A percentile compares a stretch with the other conserved stretches of the same genome.
Evolutionary conservation across 2,888 invertebrate species (phyloP).

Genomic region (Agriopis aurantiaria): DNA sequence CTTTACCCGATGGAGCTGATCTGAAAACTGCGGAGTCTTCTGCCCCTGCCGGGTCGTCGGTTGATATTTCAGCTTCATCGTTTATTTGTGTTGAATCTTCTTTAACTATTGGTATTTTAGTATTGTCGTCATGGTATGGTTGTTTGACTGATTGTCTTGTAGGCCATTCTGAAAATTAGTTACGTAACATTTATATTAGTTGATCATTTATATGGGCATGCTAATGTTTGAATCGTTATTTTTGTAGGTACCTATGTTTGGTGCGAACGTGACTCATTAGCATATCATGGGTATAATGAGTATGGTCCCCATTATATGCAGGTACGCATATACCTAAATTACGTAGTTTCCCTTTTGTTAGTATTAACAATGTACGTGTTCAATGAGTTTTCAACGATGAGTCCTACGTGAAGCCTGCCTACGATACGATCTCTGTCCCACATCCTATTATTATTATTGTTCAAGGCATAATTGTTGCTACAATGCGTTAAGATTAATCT

Average conservation of each 20-base stretch:
- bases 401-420: conserved; percentile 27
- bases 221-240: conserved; percentile 8
- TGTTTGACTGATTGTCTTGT: conserved; percentile 72
- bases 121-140: conserved; percentile 55
- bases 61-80: conserved; percentile 46
- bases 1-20: conserved; percentile 48
- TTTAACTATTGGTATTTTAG: conserved; percentile 42
- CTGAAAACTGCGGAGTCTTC: conserved; percentile 45
- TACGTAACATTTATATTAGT: conserved; percentile 37
- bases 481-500: conserved; percentile 18
- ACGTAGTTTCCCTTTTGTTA: conserved; percentile 44
- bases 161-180: conserved; percentile 71
- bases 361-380: conserved; percentile 44
- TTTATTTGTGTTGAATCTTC: conserved; percentile 44
- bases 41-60: conserved; percentile 44
- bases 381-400: conserved; percentile 43
- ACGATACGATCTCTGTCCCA: conserved; percentile 36
- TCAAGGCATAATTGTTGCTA: conserved; percentile 6
- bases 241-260: conserved; percentile 1
- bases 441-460: conserved; percentile 16
- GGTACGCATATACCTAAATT: conserved; percentile 35
- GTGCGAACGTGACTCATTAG: conserved; percentile 45
- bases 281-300: conserved; percentile 33
- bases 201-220: conserved; percentile 32
- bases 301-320: conserved; percentile 29